Conservation (phyloP, 2,113 vertebrate species). For the Nycticryphes semicollaris region DNA sequence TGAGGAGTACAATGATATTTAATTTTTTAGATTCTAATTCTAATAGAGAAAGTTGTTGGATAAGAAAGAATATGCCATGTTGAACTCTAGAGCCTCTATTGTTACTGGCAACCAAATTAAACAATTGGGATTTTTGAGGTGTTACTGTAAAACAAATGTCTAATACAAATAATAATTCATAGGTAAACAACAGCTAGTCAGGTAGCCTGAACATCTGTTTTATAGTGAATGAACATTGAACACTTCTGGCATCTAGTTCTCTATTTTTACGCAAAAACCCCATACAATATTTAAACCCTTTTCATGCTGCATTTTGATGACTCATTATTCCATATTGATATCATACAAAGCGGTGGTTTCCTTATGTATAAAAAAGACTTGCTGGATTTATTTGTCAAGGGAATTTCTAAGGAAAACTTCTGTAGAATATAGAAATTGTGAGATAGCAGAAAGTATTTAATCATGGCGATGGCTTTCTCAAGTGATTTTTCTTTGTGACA, state of each 20-base stretch:
- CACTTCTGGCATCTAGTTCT: slow-evolving; percentile 5
- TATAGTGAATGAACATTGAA: neutral
- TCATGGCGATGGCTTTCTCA: neutral
- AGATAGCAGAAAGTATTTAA: neutral
- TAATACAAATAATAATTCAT: neutral
- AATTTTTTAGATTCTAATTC: neutral
- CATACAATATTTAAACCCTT: slow-evolving; percentile 39
- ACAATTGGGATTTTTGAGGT: neutral
- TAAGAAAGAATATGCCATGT: neutral
- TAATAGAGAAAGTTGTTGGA: neutral
- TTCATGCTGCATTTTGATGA: slow-evolving; percentile 31
- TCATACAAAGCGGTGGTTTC: slow-evolving; percentile 16
- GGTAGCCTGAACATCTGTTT: neutral
- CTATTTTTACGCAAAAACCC: slow-evolving; percentile 26
- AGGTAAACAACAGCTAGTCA: neutral
- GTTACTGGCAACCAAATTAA: neutral
- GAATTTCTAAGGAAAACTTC: neutral
- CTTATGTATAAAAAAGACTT: neutral
- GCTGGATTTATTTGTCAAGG: neutral
- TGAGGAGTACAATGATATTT: neutral
- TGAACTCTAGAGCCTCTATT: neutral
- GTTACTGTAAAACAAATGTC: neutral
- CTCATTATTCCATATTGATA: slow-evolving; percentile 38
- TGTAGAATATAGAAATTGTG: neutral
- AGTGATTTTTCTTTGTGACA: slow-evolving; percentile 64